A percentile compares a stretch with the other conserved stretches of the same genome.
These are phyloP conservation scores for Eurois occulta DNA, from an alignment of 2,888 invertebrate genomes.

Conservation along the genomic window DNA sequence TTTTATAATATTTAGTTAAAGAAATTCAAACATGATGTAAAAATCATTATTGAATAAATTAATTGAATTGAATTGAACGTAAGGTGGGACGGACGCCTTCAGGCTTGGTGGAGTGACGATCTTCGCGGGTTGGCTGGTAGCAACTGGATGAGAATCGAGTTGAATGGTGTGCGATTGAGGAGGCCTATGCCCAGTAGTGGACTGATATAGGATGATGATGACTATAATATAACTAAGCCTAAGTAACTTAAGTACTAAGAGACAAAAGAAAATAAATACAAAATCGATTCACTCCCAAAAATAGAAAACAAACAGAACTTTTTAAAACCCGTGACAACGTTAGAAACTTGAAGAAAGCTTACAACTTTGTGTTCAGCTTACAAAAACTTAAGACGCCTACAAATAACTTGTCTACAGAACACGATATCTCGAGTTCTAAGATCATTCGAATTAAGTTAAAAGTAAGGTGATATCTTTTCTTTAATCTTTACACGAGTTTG, in stretches of 20 bases:
- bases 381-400: slow-evolving; percentile 53
- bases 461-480: slow-evolving; percentile 61
- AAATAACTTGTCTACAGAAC: slow-evolving; percentile 43
- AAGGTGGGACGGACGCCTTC: too few species aligned
- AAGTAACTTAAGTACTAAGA: neutral
- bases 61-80: too few species aligned
- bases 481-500: slow-evolving; percentile 36
- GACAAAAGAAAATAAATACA: neutral
- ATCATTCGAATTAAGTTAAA: slow-evolving; percentile 35
- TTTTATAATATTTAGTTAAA: too few species aligned
- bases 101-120: too few species aligned
- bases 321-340: slow-evolving; percentile 22
- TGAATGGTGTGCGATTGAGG: too few species aligned
- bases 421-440: slow-evolving; percentile 49
- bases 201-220: too few species aligned
- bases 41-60: too few species aligned
- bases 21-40: too few species aligned
- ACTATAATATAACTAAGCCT: neutral
- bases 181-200: too few species aligned
- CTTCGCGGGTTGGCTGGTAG: too few species aligned
- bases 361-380: slow-evolving; percentile 43
- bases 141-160: too few species aligned
- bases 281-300: neutral
- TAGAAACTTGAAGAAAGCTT: slow-evolving; percentile 20
- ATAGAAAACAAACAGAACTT: neutral